Evolutionary conservation across 2,888 invertebrate genomes (phyloP), one percentile per base, ranked within the genome.

Genomic region (Temnothorax ravouxi): DNA sequence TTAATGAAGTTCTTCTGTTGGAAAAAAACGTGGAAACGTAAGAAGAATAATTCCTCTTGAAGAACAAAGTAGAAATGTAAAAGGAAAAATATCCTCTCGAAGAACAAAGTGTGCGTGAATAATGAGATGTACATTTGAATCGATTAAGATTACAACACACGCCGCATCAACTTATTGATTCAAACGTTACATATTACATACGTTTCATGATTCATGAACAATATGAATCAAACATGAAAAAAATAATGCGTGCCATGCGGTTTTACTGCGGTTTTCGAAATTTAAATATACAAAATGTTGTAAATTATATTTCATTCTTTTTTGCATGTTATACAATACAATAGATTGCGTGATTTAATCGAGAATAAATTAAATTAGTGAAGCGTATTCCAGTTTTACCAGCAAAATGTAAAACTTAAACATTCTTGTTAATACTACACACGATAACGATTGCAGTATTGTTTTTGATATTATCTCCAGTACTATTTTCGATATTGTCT

Each of bases 141-240:
- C 21, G 38, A 76, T 76, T 52, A 41, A 64, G 5, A 52, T 29
- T 41, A 38, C 38, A 34, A 13, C 25, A 25, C 13, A 41, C 18
- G 52, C 8, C 13, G 52, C 29, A 54, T 41, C n/a, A 64, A 5
- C 50, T 52, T 59, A 41, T 72, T 67, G 50, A 67, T 34, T 64
- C 15, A 41, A 66, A 77, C 41, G n/a, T 47, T 54, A 52, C 13
- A 29, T 38, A 3, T 64, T 76, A 64, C 11, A 18, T 54, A 38
- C 13, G 21, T 21, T 72, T 38, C 3, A 41, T 21, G 18, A 62
- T 62, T 62, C 18, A 38, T 25, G n/a, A 56, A 29, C 25, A 25
- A 66, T 5, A 50, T 62, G 47, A 62, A 56, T 76, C 50, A 34
- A 54, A 41, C 29, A 29, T 66, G 11, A 54, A 64, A 11, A 11